These are phyloP conservation scores for Alcedo atthis DNA, from an alignment of 2,797 vertebrate species.

Conservation along the genomic window DNA sequence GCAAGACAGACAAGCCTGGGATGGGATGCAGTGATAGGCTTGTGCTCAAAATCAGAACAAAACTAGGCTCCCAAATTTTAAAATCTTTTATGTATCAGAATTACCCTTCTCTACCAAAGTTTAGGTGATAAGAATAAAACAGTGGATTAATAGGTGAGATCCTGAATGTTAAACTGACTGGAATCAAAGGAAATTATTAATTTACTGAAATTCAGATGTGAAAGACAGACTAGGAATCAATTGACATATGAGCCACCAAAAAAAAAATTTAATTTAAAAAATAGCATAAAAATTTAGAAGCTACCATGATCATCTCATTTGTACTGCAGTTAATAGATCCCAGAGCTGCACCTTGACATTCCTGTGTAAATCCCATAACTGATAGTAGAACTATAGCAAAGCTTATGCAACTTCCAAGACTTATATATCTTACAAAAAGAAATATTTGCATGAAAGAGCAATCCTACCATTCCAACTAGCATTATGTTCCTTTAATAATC, in stretches of 20 bases:
- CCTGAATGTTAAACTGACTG: neutral
- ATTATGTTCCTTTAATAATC: slow-evolving; percentile 13
- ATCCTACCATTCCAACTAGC: neutral
- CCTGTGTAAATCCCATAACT: neutral
- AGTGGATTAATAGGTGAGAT: neutral
- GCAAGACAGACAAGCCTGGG: neutral
- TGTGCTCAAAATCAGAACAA: neutral
- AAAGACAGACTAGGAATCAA: neutral
- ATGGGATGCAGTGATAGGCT: neutral
- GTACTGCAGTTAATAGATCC: neutral
- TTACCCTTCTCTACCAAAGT: neutral
- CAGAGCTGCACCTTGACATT: neutral
- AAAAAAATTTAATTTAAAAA: neutral
- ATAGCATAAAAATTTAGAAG: neutral
- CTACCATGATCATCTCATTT: neutral
- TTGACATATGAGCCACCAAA: neutral
- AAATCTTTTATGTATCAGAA: neutral
- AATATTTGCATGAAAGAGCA: slow-evolving; percentile 20
- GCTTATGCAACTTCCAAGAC: neutral
- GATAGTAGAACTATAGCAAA: neutral
- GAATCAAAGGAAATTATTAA: neutral
- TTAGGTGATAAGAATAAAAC: neutral
- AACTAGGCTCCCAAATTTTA: neutral
- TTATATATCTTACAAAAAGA: neutral
- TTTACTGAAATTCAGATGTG: neutral